Evolutionary conservation across 2,797 vertebrate species (phyloP).

Genomic region (Fratercula arctica): DNA sequence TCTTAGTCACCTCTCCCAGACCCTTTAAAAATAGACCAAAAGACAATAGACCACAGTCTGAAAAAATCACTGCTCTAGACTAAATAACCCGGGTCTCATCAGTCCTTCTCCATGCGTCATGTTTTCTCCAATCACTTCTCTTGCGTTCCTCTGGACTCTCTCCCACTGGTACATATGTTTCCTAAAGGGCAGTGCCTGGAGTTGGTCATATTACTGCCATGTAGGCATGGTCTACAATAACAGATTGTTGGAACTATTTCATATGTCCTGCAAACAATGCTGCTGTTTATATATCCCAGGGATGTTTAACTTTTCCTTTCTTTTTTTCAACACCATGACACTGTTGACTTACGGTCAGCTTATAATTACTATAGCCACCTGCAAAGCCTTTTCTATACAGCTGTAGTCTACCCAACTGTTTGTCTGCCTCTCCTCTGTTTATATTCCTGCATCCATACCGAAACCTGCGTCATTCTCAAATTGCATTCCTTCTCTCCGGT

Average conservation of each 20-base stretch:
- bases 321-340: neutral
- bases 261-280: neutral
- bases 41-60: neutral
- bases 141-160: neutral
- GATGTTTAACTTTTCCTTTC: constrained; percentile 34
- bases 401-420: neutral
- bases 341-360: neutral
- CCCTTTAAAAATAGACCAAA: neutral
- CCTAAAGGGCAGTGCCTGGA: neutral
- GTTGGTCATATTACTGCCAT: neutral
- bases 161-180: neutral
- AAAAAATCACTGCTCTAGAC: neutral
- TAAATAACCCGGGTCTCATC: neutral
- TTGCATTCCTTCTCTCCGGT: neutral
- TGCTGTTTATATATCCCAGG: neutral
- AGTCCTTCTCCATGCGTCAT: neutral
- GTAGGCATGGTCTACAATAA: neutral
- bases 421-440: neutral
- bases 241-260: neutral
- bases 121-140: neutral
- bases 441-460: fast-evolving
- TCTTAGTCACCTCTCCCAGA: neutral
- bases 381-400: neutral
- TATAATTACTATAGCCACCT: neutral
- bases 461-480: neutral